A percentile compares a stretch with the other conserved stretches of the same genome.
phyloP scores from a whole-genome alignment of 2,888 invertebrate species.

The Herminia tarsipennalis region DNA sequence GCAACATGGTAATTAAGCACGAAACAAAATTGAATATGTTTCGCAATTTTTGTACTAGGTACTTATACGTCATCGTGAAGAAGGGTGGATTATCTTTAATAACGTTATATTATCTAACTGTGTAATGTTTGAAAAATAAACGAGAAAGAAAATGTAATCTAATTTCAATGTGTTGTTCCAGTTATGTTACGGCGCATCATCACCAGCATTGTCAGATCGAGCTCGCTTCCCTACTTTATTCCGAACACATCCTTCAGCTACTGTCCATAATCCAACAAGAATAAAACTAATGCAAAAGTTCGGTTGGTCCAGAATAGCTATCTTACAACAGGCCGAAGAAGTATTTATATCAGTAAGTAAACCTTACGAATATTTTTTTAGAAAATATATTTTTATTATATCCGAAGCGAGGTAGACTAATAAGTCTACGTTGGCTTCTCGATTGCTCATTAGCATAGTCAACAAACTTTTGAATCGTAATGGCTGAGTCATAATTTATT shows the following conservation, averaged over 20 bases:
- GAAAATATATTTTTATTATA: neutral
- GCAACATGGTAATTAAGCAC: no score
- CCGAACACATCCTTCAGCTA: constrained; percentile 99
- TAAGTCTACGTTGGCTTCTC: no score
- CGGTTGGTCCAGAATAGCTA: constrained; percentile 98
- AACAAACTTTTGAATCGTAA: no score
- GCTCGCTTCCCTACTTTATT: constrained; percentile 99
- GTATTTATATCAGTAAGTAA: constrained; percentile 95
- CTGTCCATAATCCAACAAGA: constrained; percentile 99
- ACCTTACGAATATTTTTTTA: neutral
- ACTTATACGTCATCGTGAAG: no score
- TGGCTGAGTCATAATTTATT: constrained; percentile 5
- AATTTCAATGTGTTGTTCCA: constrained; percentile 61
- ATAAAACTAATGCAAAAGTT: constrained; percentile 98
- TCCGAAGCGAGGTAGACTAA: no score
- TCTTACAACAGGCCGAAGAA: constrained; percentile 99
- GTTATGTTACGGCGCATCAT: constrained; percentile 99
- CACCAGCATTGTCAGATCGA: constrained; percentile 98
- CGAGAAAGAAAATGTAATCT: neutral
- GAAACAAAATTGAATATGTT: no score
- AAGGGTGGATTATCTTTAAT: no score
- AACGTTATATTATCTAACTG: no score
- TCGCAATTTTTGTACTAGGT: no score
- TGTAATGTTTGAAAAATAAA: neutral
- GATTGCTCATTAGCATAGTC: no score